phyloP scores from a whole-genome alignment of 2,888 invertebrate species.

The Acrobeloides nanus region DNA sequence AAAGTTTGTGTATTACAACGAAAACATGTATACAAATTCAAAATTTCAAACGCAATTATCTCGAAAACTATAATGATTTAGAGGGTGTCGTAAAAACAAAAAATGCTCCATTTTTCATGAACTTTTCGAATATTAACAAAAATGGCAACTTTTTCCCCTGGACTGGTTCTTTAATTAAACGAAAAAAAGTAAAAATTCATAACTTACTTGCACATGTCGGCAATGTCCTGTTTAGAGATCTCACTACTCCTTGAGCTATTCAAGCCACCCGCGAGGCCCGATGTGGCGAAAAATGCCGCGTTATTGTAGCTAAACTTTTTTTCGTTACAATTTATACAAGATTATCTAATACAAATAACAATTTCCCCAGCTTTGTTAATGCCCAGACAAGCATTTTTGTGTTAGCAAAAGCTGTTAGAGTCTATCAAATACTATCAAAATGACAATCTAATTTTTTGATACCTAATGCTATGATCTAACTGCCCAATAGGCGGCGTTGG shows the following conservation, averaged over 20 bases:
- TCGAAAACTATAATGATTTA: too few species aligned
- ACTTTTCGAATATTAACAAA: too few species aligned
- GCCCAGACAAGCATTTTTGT: constrained; percentile 1
- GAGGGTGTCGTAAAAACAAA: too few species aligned
- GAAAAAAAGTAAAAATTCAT: too few species aligned
- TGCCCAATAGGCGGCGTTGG: constrained; percentile 33
- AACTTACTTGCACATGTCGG: constrained; percentile 33
- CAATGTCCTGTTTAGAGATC: constrained; percentile 40
- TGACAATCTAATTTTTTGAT: constrained; percentile 3
- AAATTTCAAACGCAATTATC: too few species aligned
- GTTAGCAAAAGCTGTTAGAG: constrained; percentile 1
- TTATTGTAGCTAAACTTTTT: constrained; percentile 47
- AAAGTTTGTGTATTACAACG: too few species aligned
- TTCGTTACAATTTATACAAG: neutral
- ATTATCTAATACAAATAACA: too few species aligned
- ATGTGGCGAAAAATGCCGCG: constrained; percentile 48
- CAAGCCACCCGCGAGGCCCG: constrained; percentile 26
- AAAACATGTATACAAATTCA: too few species aligned
- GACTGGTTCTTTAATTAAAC: too few species aligned
- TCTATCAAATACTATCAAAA: neutral
- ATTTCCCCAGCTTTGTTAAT: too few species aligned
- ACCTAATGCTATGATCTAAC: constrained; percentile 48
- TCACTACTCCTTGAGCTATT: constrained; percentile 42
- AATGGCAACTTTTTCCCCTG: too few species aligned
- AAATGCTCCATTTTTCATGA: too few species aligned